Evolutionary conservation across 2,888 invertebrate species (phyloP), one percentile per base, ranked within the genome.

Genomic region (Apamea epomidion): DNA sequence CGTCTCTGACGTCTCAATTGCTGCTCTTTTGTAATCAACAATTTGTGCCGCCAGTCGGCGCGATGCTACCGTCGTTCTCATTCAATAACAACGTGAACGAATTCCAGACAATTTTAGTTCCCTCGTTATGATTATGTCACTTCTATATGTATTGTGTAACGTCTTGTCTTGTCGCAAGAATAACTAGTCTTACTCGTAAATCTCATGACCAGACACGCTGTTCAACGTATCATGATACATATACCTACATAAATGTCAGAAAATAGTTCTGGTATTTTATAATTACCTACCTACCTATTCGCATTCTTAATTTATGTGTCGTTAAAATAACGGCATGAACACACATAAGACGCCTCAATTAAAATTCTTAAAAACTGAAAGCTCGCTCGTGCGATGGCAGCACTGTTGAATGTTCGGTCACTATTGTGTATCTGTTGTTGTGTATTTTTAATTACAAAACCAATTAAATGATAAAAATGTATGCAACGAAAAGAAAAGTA

Each of bases 11-110:
- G 94, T 95, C 95, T 96, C 96, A 96, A 96, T 96, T 96, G 96
- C 93, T 95, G 95, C 96, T 96, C 97, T 96, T 97, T 96, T 96
- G 96, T 96, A 96, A 96, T 96, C 95, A 95, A 94, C 96, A 95
- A 96, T 96, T 95, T 96, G 95, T 95, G 94, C 94, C 94, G 94
- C 93, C 94, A 94, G 93, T 94, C 93, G 90, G 91, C 92, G 93
- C 93, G 92, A 93, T 91, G 93, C 94, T 93, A 93, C 95, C 93
- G 89, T 89, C 90, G 91, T 88, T 92, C 93, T 94, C 94, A 95
- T 95, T 94, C 95, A 95, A 94, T 95, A 94, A 94, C 92, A 92
- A 93, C 93, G 92, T 92, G 94, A 95, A 94, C 94, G 92, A 94
- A 95, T 95, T 94, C 94, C 94, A 92, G 93, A 91, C 93, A 93